Evolutionary conservation across 2,797 vertebrate species (phyloP).

Genomic region (Myiothlypis coronata): DNA sequence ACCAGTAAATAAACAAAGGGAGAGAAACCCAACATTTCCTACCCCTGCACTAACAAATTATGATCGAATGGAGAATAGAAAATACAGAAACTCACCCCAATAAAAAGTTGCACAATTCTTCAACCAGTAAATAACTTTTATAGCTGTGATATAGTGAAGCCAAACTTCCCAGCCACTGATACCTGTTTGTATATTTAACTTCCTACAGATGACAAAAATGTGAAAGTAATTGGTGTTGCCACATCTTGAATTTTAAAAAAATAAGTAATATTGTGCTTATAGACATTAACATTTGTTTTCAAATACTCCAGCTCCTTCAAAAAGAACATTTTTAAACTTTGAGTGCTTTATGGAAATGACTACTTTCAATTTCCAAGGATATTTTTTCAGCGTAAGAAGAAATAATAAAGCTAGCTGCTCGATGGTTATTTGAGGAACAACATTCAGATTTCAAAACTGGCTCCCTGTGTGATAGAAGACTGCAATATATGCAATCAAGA

Average conservation of each 20-base stretch:
- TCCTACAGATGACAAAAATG: background rate
- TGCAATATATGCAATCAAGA: constrained; percentile 46
- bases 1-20: background rate
- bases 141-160: background rate
- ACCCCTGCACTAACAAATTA: background rate
- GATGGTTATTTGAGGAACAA: background rate
- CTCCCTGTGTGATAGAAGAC: constrained; percentile 2
- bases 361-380: background rate
- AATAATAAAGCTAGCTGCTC: background rate
- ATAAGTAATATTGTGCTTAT: background rate
- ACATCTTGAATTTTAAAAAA: background rate
- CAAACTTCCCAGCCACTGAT: background rate
- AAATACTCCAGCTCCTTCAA: background rate
- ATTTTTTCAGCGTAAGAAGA: background rate
- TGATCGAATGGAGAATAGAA: background rate
- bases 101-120: background rate
- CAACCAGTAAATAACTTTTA: background rate
- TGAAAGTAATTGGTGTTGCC: background rate
- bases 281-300: background rate
- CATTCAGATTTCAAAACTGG: background rate
- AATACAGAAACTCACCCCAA: background rate
- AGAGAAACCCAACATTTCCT: background rate
- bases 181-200: background rate
- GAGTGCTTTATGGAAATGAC: background rate
- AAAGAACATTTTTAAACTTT: background rate